Conservation (phyloP, 2,888 invertebrate genomes). For the Drosophila vallismaia region DNA sequence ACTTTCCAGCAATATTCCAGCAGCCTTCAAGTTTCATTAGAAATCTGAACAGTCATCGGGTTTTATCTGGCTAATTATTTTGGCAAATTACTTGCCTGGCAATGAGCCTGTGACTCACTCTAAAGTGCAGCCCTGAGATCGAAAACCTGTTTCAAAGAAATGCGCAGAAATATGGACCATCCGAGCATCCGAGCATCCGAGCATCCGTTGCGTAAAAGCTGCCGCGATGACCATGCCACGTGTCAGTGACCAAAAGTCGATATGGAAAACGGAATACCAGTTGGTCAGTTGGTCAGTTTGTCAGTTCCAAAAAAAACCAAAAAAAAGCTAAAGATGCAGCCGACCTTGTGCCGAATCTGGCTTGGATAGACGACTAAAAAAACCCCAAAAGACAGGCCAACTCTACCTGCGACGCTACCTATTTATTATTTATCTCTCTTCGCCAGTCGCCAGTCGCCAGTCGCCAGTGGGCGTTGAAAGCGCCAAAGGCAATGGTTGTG, state of each 20-base stretch:
- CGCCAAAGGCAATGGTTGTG: slow-evolving; percentile 44
- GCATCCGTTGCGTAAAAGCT: slow-evolving; percentile 33
- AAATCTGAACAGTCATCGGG: background rate
- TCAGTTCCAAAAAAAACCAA: slow-evolving; percentile 31
- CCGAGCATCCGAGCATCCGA: background rate
- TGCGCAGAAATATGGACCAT: slow-evolving; percentile 30
- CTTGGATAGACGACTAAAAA: slow-evolving; percentile 31
- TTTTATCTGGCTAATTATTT: slow-evolving; percentile 21
- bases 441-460: no score
- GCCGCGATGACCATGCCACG: slow-evolving; percentile 38
- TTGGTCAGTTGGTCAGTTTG: slow-evolving; percentile 66
- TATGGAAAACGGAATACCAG: slow-evolving; percentile 62
- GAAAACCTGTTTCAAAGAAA: slow-evolving; percentile 37
- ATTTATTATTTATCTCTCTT: slow-evolving; percentile 6
- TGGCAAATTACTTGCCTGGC: slow-evolving; percentile 9
- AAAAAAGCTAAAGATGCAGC: slow-evolving; percentile 69
- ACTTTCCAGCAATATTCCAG: background rate
- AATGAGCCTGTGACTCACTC: slow-evolving; percentile 27
- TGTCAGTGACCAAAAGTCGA: slow-evolving; percentile 32
- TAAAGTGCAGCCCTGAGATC: slow-evolving; percentile 27
- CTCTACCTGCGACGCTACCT: slow-evolving; percentile 22
- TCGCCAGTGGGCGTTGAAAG: slow-evolving; percentile 51
- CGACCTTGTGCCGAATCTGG: slow-evolving; percentile 75
- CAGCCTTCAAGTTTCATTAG: background rate
- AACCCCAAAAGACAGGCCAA: slow-evolving; percentile 28